Evolutionary conservation across 2,113 vertebrate species (phyloP).

Genomic region (Syrmaticus mikado): DNA sequence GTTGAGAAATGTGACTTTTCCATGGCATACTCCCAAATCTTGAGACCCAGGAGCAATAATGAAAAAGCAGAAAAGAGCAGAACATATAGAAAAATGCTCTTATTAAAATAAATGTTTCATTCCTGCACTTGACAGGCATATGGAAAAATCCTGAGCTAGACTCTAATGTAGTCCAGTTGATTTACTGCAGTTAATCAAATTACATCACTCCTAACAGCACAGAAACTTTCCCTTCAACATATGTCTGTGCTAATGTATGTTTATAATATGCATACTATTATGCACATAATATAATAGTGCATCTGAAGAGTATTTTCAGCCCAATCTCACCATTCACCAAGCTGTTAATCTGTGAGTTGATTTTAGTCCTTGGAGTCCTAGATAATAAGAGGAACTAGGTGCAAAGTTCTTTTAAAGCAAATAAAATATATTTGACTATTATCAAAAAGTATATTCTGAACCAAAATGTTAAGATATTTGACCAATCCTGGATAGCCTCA

Average conservation of each 20-base stretch:
- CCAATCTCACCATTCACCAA: neutral
- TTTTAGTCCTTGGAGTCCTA: neutral
- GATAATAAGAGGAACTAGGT: rapidly evolving
- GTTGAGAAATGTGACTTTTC: neutral
- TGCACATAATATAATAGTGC: neutral
- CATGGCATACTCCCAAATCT: neutral
- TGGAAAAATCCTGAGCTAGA: neutral
- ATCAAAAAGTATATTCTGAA: neutral
- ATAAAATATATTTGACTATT: neutral
- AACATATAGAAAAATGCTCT: neutral
- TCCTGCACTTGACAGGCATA: neutral
- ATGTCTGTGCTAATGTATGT: neutral
- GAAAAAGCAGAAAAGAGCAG: neutral
- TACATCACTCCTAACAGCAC: neutral
- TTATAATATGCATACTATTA: neutral
- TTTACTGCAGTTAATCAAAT: neutral
- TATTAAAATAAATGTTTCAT: neutral
- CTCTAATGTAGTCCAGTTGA: neutral
- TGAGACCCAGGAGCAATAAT: neutral
- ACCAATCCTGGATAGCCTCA: neutral
- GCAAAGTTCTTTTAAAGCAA: neutral
- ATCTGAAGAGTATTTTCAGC: neutral
- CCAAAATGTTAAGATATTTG: neutral
- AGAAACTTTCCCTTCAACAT: neutral
- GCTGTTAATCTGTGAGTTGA: neutral